Percentiles rank a stretch among this genome's conserved stretches.
phyloP scores from a whole-genome alignment of 2,797 vertebrate genomes.

The Falco biarmicus region DNA sequence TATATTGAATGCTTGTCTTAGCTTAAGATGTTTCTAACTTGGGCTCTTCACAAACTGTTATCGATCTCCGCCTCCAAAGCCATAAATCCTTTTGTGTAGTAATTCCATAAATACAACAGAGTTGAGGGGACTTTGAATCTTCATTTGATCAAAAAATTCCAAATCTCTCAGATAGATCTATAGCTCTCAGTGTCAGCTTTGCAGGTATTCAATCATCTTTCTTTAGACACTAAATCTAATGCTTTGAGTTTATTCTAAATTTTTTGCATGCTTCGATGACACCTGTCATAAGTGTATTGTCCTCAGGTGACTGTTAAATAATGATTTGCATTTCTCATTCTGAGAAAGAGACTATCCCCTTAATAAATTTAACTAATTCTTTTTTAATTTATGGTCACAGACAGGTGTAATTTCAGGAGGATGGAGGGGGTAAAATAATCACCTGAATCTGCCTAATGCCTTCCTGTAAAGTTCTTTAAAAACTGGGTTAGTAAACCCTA shows the following conservation, averaged over 20 bases:
- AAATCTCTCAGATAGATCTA: slow-evolving; percentile 53
- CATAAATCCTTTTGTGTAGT: slow-evolving; percentile 60
- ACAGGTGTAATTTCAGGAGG: neutral
- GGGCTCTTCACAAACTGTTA: slow-evolving; percentile 63
- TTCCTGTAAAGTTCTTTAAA: neutral
- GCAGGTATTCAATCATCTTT: slow-evolving; percentile 41
- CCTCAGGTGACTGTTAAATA: slow-evolving; percentile 16
- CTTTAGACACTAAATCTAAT: slow-evolving; percentile 16
- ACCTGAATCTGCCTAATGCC: neutral
- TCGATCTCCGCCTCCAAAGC: slow-evolving; percentile 59
- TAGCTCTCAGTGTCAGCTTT: slow-evolving; percentile 7
- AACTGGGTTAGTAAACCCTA: neutral
- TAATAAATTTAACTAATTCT: slow-evolving; percentile 4
- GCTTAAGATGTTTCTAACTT: slow-evolving; percentile 60
- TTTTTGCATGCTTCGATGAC: neutral
- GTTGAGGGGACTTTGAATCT: slow-evolving; percentile 54
- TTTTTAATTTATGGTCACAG: neutral
- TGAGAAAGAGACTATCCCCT: neutral
- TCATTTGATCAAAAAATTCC: slow-evolving; percentile 67
- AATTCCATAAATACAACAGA: slow-evolving; percentile 67
- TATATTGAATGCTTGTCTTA: slow-evolving; percentile 55
- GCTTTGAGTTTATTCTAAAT: slow-evolving; percentile 7
- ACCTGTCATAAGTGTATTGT: neutral
- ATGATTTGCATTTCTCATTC: slow-evolving; percentile 36
- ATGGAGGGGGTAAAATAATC: neutral